Base-by-base conservation (phyloP, 1,140 invertebrate species). In the Paracyclopina nana region DNA sequence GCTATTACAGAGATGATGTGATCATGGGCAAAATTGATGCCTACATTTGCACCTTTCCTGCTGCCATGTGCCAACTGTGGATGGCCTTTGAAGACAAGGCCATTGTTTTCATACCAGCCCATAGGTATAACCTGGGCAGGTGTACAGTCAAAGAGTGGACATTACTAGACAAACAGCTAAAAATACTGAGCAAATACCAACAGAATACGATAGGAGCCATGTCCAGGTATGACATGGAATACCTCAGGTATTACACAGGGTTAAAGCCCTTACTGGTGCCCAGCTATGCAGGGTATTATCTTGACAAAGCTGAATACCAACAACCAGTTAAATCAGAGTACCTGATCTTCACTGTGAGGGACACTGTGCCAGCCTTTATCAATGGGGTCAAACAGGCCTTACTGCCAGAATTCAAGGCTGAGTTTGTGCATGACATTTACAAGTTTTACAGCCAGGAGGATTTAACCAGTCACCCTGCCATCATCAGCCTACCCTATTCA, bases 51-150 rank as follows among this genome's bases (percentile, higher is more conserved):
- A 16, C n/a, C 8, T 48, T 48, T 48, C 45, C 45, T 16, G 12
- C 45, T 3, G 12, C 45, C 4, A 24, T 48, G 16, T 48, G 45
- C 25, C 24, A 48, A 29, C 27, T 48, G n/a, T 48, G 45, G 45
- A 40, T 48, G 9, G 25, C 45, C 5, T 38, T n/a, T n/a, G 20
- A 38, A 16, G n/a, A 16, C 20, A 48, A 48, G n/a, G 18, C 16
- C 2, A 48, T 48, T 5, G 27, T 48, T 4, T 48, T 48, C 25
- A 11, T 48, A 2, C 16, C 45, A 2, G 45, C 26, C 16, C 45
- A 48, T 48, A 24, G 45, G 8, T 48, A 48, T 31, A 48, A 30
- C 28, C 4, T 48, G 4, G 45, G 45, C 12, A 24, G 45, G 11
- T 48, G 45, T 27, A 28, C 26, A 9, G 12, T 26, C n/a, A n/a